Evolutionary conservation across 2,888 invertebrate species (phyloP).

Genomic region (Dysmachus trigonus): DNA sequence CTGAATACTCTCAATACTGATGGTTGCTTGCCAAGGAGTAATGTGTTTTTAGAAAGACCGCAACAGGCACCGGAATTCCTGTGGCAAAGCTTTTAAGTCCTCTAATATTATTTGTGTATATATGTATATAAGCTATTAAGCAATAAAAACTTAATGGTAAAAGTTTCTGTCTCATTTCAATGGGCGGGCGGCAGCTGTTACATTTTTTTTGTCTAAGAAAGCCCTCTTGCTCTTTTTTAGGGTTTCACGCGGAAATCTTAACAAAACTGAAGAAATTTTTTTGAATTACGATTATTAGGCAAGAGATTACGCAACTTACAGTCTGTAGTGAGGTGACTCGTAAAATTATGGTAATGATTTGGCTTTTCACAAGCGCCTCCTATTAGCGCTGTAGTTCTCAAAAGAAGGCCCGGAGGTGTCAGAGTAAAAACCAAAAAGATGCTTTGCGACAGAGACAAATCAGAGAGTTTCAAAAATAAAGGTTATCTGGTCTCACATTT

Average conservation of each 20-base stretch:
- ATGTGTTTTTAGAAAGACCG: slow-evolving; percentile 31
- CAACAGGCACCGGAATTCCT: slow-evolving; percentile 8
- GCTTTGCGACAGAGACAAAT: not conserved
- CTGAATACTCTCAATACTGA: no score
- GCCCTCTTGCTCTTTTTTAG: not conserved
- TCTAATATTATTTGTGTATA: slow-evolving; percentile 15
- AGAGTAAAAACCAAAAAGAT: not conserved
- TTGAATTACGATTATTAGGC: slow-evolving; percentile 25
- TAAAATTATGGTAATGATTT: slow-evolving; percentile 17
- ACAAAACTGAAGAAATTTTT: not conserved
- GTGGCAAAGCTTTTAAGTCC: slow-evolving; percentile 12
- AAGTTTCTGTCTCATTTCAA: slow-evolving; percentile 37
- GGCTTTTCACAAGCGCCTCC: not conserved
- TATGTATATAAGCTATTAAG: no score
- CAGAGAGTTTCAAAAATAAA: not conserved
- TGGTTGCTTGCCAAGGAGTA: not conserved
- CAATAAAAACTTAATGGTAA: slow-evolving; percentile 36
- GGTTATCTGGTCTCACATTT: not conserved
- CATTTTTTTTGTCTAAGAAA: not conserved
- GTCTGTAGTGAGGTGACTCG: not conserved
- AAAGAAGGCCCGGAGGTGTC: not conserved
- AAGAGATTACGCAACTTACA: not conserved
- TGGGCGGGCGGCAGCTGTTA: slow-evolving; percentile 4
- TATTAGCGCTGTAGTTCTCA: not conserved
- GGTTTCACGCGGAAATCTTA: not conserved